Evolutionary conservation across 2,888 invertebrate genomes (phyloP), one percentile per base, ranked within the genome.

Genomic region (Spodoptera exigua): DNA sequence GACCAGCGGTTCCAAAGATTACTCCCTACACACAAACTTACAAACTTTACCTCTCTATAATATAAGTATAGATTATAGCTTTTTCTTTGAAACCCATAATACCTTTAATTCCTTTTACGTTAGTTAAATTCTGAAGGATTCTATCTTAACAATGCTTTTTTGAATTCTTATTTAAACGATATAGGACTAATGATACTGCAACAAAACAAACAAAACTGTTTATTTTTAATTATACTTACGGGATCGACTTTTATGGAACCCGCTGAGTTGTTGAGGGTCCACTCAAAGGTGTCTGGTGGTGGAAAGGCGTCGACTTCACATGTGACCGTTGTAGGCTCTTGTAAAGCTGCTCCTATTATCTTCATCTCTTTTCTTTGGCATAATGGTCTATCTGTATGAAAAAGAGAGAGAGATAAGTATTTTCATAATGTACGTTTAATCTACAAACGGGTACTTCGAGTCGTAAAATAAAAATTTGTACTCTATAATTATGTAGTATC

Each of bases 191-290:
- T 10, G 2, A 12, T 40, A 17, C 17, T 40, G 39, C 0, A 40
- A 16, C 2, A 9, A 16, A 32, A 2, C 5, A 4, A 16, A 12
- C n/a, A 14, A 11, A 44, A 11, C n/a, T n/a, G n/a, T n/a, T 5
- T 4, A 36, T 13, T 36, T 7, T 14, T 3, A 7, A 0, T 0
- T 12, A 44, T 70, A 88, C 91, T 91, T 79, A 93, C 93, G 49
- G 90, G 82, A 72, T 93, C 90, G 35, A 98, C 96, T 84, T 97
- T 97, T 73, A 96, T 95, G 76, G 96, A 96, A 81, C 97, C 97
- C 36, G 97, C 97, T 21, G 98, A 97, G 91, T 97, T 98, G 94
- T 98, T 98, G 89, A 98, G 97, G 44, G 96, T 96, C 98, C 98
- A 98, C 85, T 97, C 96, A 91, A 98, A 98, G 75, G 95, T 96